Evolutionary conservation across 2,797 vertebrate species (phyloP), one percentile per base, ranked within the genome.

Genomic region (Acrossocheilus wenchowensis): DNA sequence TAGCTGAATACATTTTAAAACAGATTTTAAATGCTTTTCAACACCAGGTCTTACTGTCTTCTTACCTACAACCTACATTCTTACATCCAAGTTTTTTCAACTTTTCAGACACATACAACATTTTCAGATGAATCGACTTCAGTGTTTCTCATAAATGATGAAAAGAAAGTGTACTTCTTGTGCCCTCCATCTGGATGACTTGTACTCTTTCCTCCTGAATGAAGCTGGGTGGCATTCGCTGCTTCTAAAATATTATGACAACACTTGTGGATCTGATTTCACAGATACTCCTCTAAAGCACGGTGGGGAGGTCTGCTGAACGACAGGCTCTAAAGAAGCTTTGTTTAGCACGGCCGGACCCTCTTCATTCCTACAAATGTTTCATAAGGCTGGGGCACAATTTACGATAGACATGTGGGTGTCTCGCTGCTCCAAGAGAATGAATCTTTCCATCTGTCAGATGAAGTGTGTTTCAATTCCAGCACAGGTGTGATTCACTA

Each of bases 231-330:
- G 89, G 72, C 78, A 82, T 89, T 90, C 82, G 74, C 43, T 85
- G 64, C 81, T 80, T 85, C 90, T 88, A 43, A 89, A 92, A 92
- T 89, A 88, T 90, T 90, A 83, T 83, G 82, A 89, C 87, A 89
- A 66, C 57, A 88, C 81, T 34, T 57, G 69, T 74, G 52, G 79
- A 73, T 91, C 71, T 88, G 80, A 90, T 91, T 91, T 87, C 64
- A 83, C 48, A 69, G 89, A 43, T 69, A 79, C 66, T 41, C 68
- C 48, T 60, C 82, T 87, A 79, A 88, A 86, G 85, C 77, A 54
- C 50, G 39, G 36, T 26, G 80, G 73, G 73, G 82, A 88, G 78
- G 78, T 73, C 57, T 30, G 82, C 30, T 75, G 6, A 81, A 52
- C 48, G 39, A 54, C 64, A 9, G 14, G 60, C 54, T 72, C 82